Percentiles rank a stretch among this genome's conserved stretches.
These are phyloP conservation scores for Cryptocheilus praepositus DNA, from an alignment of 2,888 invertebrate genomes.

Conservation along the genomic window DNA sequence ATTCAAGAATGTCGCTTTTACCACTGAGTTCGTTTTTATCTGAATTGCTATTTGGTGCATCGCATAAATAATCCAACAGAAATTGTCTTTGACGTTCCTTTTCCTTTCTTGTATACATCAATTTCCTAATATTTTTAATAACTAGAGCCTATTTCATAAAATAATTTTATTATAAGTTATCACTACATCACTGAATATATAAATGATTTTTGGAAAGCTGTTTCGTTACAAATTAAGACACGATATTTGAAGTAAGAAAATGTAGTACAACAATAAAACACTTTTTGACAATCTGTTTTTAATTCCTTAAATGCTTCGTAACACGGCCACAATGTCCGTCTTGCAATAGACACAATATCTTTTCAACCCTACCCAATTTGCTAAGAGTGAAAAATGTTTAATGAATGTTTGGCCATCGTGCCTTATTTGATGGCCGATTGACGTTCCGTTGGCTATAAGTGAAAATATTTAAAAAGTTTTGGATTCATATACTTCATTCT, in stretches of 20 bases:
- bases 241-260: conserved; percentile 17
- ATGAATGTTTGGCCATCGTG: too few species aligned
- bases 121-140: conserved; percentile 21
- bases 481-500: too few species aligned
- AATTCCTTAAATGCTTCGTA: too few species aligned
- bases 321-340: too few species aligned
- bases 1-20: conserved; percentile 23
- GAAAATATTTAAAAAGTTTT: too few species aligned
- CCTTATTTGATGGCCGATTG: too few species aligned
- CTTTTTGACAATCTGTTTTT: too few species aligned
- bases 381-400: too few species aligned
- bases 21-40: conserved; percentile 16
- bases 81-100: conserved; percentile 20
- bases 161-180: conserved; percentile 19
- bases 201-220: conserved; percentile 15
- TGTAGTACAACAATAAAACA: conserved; percentile 13
- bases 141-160: conserved; percentile 18
- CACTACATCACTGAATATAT: conserved; percentile 17
- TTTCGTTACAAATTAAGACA: conserved; percentile 18
- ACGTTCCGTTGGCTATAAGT: too few species aligned
- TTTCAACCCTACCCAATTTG: too few species aligned
- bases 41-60: conserved; percentile 10
- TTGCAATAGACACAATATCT: too few species aligned
- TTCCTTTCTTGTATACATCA: conserved; percentile 13
- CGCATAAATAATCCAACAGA: conserved; percentile 16